These are phyloP conservation scores for Periophthalmus modestus DNA, from an alignment of 2,113 vertebrate species.

Conservation along the genomic window DNA sequence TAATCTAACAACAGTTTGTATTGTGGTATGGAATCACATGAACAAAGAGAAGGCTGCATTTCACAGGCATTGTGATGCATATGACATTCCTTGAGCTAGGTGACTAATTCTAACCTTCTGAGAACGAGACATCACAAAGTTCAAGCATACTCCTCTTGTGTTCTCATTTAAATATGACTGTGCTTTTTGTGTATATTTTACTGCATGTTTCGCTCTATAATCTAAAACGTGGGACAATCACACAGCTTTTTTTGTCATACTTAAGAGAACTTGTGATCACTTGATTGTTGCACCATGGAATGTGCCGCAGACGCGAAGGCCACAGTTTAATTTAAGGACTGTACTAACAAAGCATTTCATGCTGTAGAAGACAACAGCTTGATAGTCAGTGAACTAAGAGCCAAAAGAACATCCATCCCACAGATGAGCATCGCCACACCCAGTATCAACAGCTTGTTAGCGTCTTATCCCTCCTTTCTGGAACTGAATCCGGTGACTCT, in stretches of 20 bases:
- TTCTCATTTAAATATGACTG: background rate
- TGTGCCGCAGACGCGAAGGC: background rate
- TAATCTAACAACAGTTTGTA: slow-evolving; percentile 69
- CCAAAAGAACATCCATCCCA: background rate
- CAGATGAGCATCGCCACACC: background rate
- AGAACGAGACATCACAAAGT: background rate
- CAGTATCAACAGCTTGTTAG: slow-evolving; percentile 24
- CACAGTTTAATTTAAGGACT: background rate
- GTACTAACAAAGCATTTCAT: background rate
- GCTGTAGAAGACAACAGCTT: background rate
- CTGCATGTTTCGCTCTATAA: background rate
- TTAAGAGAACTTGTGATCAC: background rate
- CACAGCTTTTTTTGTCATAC: no score
- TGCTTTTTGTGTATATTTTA: background rate
- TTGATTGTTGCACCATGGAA: background rate
- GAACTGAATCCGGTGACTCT: slow-evolving; percentile 25
- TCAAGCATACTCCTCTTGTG: background rate
- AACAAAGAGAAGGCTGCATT: slow-evolving; percentile 53
- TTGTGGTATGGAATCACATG: slow-evolving; percentile 67
- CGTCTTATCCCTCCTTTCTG: slow-evolving; percentile 12
- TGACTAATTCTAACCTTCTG: slow-evolving; percentile 21
- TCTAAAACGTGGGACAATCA: background rate
- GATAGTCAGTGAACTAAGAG: background rate
- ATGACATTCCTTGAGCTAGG: slow-evolving; percentile 58
- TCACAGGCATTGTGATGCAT: slow-evolving; percentile 71